Evolutionary conservation across 2,113 vertebrate species (phyloP).

Genomic region (Cricetomys ansorgei): DNA sequence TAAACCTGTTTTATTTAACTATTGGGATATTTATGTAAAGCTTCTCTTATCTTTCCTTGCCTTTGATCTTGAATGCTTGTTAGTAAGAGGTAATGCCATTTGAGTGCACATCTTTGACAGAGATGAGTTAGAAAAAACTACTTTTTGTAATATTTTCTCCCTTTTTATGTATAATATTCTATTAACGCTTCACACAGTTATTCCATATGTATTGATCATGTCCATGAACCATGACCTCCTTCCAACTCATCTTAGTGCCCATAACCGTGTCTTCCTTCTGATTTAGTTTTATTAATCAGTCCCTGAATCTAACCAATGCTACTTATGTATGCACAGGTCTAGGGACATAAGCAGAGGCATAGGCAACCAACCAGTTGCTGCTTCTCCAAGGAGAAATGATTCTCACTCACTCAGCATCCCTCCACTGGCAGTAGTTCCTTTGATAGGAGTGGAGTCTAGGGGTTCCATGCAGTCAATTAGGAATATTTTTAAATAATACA

Average conservation of each 20-base stretch:
- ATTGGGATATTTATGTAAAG: neutral
- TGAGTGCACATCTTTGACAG: neutral
- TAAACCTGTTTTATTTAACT: neutral
- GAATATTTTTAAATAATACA: neutral
- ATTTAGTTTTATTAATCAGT: neutral
- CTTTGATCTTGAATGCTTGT: neutral
- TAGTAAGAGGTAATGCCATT: neutral
- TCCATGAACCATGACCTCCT: neutral
- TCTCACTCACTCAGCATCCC: neutral
- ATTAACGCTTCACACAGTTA: neutral
- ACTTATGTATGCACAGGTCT: neutral
- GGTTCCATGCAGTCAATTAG: neutral
- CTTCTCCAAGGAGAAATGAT: neutral
- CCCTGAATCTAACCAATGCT: neutral
- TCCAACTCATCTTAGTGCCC: too few species aligned
- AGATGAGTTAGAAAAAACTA: too few species aligned
- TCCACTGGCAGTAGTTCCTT: neutral
- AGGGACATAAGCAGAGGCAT: neutral
- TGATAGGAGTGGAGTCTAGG: neutral
- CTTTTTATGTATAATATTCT: too few species aligned
- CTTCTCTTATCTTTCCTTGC: neutral
- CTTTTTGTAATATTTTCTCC: too few species aligned
- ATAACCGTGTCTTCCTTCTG: neutral
- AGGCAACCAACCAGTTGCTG: neutral
- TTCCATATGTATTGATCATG: neutral